Evolutionary conservation across 2,113 vertebrate species (phyloP), one percentile per base, ranked within the genome.

Genomic region (Chionis minor): DNA sequence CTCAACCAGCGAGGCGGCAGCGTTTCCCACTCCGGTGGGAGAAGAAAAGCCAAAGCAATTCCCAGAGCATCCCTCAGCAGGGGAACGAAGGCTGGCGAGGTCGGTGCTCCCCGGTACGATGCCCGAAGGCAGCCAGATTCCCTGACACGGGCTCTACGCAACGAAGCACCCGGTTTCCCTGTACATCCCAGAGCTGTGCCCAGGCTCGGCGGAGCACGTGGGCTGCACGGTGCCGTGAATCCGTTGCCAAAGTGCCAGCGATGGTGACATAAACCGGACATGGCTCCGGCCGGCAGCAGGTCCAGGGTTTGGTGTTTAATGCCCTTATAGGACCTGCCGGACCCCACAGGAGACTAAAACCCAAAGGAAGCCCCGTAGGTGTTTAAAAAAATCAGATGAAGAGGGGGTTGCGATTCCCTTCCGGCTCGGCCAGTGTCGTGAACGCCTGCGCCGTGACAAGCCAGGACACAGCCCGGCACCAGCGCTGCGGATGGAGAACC

Each of bases 181-280:
- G 28, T 8, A 51, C 49, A 15, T 22, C 28, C 27, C n/a, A 9
- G 44, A 28, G 70, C 27, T 72, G 65, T 10, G 10, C 12, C 8
- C 8, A 33, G 22, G 32, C 47, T 55, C 26, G 9, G 62, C 77
- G 24, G 26, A n/a, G n/a, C 30, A 38, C 28, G 5, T 17, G 30
- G 28, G 67, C 65, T 27, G 14, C n/a, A 5, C 8, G 8, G 4
- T 21, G 35, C 47, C 21, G 51, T 1, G 42, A 58, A 40, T 19
- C 52, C 72, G 1, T 5, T 3, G 62, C 52, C 24, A 18, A 56
- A 49, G 20, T 3, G 30, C 44, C 52, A 23, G 56, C 5, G 1
- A 12, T 1, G 19, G 2, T 3, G 67, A 18, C 11, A 9, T 35
- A 42, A n/a, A 62, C 1, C 2, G 16, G 17, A 5, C 5, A 1